Evolutionary conservation across 2,888 invertebrate genomes (phyloP), one percentile per base, ranked within the genome.

Genomic region (Cheilosia variabilis): DNA sequence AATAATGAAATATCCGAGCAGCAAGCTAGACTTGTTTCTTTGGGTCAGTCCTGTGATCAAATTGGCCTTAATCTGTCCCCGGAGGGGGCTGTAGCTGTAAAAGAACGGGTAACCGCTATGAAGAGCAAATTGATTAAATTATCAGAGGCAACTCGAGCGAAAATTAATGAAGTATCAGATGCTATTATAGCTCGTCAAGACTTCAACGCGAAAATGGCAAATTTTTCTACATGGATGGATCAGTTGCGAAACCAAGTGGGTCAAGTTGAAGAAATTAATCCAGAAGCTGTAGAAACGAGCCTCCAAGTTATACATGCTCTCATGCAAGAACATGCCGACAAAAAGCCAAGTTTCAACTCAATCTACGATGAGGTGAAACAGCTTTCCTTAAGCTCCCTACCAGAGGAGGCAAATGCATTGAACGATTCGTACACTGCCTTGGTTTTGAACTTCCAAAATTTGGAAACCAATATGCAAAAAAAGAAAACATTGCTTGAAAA

Each of bases 1-100:
- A 96, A 96, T 87, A 96, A 97, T 89, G 97, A 97, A 90, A 95
- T 98, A 87, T 96, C 96, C 0, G 96, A 96, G 89, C 97, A 97
- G 89, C 96, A 97, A 92, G 96, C 96, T 0, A 96, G 96, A 90
- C 93, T 97, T 55, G 96, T 97, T 50, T 94, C 95, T 1, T 91
- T 98, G 53, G 96, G 96, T 0, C 97, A 97, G 91, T 94, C 94
- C 57, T 95, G 96, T 87, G 97, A 98, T 90, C 95, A 95, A 75
- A 95, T 97, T 24, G 95, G 96, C 79, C 95, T 96, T 88, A 94
- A 94, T 87, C 93, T 97, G 63, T 95, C 96, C 47, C 94, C 96
- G 0, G 97, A 97, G 91, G 97, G 97, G 5, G 95, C 95, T 0
- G 93, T 93, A 2, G 91, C 94, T 10, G 91, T 97, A 1, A 97